phyloP scores from a whole-genome alignment of 2,113 vertebrate species.

The Zosterops hypoxanthus region DNA sequence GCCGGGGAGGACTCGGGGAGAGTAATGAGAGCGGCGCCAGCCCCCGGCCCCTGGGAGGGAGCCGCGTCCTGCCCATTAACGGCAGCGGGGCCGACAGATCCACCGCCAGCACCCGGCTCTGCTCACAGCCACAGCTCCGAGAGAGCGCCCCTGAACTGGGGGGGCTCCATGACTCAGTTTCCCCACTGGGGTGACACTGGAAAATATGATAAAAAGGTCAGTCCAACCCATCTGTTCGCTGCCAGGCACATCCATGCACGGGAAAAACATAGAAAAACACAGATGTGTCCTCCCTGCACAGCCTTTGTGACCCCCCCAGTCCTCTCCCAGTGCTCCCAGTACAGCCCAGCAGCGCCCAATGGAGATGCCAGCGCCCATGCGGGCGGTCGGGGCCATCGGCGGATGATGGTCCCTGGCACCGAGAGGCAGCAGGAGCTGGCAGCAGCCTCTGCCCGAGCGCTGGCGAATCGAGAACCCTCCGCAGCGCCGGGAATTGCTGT shows the following conservation, averaged over 20 bases:
- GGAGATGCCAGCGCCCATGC: not conserved
- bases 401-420: constrained; percentile 5
- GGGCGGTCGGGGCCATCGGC: not conserved
- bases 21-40: constrained; percentile 1
- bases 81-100: not conserved
- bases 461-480: not conserved
- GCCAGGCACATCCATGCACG: rapidly evolving
- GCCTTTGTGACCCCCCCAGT: rapidly evolving
- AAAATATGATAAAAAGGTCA: rapidly evolving
- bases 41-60: not conserved
- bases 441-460: not conserved
- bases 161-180: not conserved
- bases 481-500: constrained; percentile 9
- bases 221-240: not conserved
- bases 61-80: not conserved
- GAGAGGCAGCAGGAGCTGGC: constrained; percentile 38
- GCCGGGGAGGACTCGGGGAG: not conserved
- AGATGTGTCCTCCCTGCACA: not conserved
- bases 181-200: not conserved
- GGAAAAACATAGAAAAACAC: too few relatives aligned
- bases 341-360: not conserved
- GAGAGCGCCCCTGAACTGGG: rapidly evolving
- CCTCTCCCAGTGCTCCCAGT: not conserved
- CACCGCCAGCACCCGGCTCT: rapidly evolving
- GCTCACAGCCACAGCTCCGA: not conserved